Conservation (phyloP, 1,140 invertebrate genomes). For the Acromyrmex charruanus region DNA sequence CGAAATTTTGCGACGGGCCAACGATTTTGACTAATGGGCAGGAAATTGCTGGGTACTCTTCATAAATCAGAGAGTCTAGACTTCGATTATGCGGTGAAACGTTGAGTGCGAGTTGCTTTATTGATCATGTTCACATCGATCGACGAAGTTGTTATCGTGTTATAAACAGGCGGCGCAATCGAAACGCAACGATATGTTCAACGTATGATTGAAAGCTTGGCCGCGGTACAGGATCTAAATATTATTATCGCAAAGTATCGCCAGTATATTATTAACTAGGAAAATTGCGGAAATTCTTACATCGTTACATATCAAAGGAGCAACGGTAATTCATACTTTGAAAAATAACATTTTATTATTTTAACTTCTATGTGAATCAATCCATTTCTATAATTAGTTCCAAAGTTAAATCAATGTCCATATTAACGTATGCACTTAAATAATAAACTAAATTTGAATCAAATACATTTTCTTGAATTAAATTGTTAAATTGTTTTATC, state of each 20-base stretch:
- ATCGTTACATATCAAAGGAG: no score
- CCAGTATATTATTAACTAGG: not conserved
- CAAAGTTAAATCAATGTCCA: no score
- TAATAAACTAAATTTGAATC: no score
- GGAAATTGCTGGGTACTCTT: slow-evolving; percentile 54
- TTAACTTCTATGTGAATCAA: no score
- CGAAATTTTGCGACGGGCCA: slow-evolving; percentile 54
- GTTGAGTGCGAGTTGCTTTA: slow-evolving; percentile 44
- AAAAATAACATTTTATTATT: no score
- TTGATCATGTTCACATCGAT: slow-evolving; percentile 52
- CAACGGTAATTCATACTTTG: no score
- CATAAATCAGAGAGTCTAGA: slow-evolving; percentile 68
- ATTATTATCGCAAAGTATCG: slow-evolving; percentile 26
- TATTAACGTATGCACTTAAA: no score
- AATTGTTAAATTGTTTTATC: no score
- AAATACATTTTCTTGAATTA: no score
- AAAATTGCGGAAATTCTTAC: not conserved
- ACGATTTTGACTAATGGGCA: slow-evolving; percentile 63
- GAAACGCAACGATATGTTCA: slow-evolving; percentile 29
- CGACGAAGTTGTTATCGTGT: slow-evolving; percentile 37
- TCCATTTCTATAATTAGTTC: no score
- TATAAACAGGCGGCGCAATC: slow-evolving; percentile 49
- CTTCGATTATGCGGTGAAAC: slow-evolving; percentile 60
- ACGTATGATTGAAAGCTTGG: slow-evolving; percentile 35
- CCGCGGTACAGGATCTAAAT: slow-evolving; percentile 14